phyloP scores from a whole-genome alignment of 1,140 invertebrate genomes.

The Wasmannia auropunctata region DNA sequence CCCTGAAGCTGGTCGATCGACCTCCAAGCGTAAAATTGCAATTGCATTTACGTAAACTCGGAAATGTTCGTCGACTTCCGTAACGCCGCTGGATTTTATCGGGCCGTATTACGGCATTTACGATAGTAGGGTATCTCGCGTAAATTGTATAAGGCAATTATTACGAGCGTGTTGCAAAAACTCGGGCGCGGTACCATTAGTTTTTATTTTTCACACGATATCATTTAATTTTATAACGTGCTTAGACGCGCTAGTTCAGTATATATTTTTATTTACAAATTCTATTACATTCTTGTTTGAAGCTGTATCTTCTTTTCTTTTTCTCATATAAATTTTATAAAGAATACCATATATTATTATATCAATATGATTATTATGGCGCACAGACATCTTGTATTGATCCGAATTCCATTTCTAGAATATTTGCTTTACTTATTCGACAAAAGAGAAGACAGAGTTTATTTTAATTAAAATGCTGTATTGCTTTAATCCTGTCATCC shows the following conservation, averaged over 20 bases:
- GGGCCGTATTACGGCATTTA: neutral
- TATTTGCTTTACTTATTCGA: constrained; percentile 1
- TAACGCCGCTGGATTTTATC: constrained; percentile 15
- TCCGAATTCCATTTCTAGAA: neutral
- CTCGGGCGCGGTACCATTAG: neutral
- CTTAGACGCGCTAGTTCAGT: neutral
- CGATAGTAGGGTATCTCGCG: neutral
- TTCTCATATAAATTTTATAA: neutral
- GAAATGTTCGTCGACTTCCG: constrained; percentile 19
- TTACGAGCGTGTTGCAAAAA: neutral
- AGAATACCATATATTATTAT: neutral
- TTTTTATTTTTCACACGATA: neutral
- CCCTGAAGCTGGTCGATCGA: constrained; percentile 22
- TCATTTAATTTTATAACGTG: neutral
- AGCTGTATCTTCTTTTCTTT: neutral
- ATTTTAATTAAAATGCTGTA: neutral
- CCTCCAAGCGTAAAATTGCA: constrained; percentile 41
- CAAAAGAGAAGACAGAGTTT: neutral
- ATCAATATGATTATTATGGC: neutral
- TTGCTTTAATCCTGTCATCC: neutral
- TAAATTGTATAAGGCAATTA: constrained; percentile 26
- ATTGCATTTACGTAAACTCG: constrained; percentile 48
- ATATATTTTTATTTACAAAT: neutral
- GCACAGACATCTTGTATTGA: neutral
- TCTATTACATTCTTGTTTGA: neutral